Evolutionary conservation across 1,140 invertebrate species (phyloP).

Genomic region (Pseudomyrmex pallidus): DNA sequence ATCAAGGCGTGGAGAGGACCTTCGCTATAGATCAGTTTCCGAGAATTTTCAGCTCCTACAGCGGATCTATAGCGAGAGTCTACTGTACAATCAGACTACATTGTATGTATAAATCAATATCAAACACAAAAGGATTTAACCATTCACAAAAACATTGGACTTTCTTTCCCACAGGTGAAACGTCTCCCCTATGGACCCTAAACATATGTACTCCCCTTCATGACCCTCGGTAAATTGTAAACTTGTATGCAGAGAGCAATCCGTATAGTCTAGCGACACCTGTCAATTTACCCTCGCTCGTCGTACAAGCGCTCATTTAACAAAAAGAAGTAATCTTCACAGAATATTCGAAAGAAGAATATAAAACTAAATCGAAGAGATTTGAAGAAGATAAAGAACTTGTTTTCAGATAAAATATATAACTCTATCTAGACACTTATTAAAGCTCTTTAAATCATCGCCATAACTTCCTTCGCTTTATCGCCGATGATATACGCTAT

Average conservation of each 20-base stretch:
- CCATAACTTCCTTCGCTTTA: neutral
- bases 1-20: no score
- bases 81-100: no score
- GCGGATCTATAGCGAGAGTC: no score
- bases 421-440: neutral
- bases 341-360: neutral
- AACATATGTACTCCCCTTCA: conserved; percentile 14
- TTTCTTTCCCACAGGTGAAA: conserved; percentile 30
- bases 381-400: neutral
- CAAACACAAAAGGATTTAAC: no score
- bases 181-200: neutral
- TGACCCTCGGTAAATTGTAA: conserved; percentile 6
- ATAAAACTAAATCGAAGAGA: neutral
- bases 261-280: neutral
- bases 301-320: no score
- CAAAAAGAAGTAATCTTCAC: no score
- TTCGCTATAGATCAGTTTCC: no score
- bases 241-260: conserved; percentile 6
- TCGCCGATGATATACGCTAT: conserved; percentile 17
- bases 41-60: no score
- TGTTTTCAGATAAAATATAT: no score
- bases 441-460: neutral
- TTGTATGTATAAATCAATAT: no score
- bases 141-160: no score
- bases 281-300: no score